Conservation (phyloP, 2,797 vertebrate genomes). For the Sebastes melanostomus region DNA sequence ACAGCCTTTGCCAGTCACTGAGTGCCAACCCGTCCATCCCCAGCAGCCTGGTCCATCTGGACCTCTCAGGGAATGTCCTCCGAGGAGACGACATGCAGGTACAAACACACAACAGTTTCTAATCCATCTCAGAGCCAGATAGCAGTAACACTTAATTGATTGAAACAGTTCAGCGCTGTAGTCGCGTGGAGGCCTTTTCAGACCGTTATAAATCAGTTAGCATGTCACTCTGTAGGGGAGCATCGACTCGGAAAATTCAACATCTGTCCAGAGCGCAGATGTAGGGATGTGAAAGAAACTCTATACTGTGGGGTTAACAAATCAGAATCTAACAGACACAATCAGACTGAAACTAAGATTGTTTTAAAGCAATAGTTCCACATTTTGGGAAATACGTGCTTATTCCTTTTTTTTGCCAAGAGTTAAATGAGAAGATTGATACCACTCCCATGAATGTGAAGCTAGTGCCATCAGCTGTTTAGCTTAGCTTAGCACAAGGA, state of each 20-base stretch:
- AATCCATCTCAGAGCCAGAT: not conserved
- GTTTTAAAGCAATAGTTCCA: not conserved
- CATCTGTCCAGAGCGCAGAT: conserved; percentile 1
- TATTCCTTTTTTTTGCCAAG: not conserved
- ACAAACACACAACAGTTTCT: conserved; percentile 41
- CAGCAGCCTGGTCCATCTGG: conserved; percentile 91
- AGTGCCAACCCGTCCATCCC: conserved; percentile 92
- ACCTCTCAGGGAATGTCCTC: conserved; percentile 97
- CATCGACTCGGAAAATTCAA: not conserved
- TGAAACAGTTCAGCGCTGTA: conserved; percentile 4
- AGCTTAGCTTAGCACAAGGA: not conserved
- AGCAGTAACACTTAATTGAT: conserved; percentile 38
- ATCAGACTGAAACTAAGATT: not conserved
- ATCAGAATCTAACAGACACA: not conserved
- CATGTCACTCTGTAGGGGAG: not conserved
- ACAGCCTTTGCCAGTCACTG: conserved; percentile 96
- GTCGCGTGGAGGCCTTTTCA: conserved; percentile 11
- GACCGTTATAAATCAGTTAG: conserved; percentile 25
- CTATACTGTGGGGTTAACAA: not conserved
- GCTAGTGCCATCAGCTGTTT: not conserved
- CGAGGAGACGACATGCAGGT: conserved; percentile 96
- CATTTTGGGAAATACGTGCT: not conserved
- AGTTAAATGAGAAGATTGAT: not conserved
- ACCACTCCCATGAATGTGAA: not conserved
- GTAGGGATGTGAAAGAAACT: not conserved